Evolutionary conservation across 2,797 vertebrate species (phyloP), one percentile per base, ranked within the genome.

Genomic region (Paratrypauchen microcephalus): DNA sequence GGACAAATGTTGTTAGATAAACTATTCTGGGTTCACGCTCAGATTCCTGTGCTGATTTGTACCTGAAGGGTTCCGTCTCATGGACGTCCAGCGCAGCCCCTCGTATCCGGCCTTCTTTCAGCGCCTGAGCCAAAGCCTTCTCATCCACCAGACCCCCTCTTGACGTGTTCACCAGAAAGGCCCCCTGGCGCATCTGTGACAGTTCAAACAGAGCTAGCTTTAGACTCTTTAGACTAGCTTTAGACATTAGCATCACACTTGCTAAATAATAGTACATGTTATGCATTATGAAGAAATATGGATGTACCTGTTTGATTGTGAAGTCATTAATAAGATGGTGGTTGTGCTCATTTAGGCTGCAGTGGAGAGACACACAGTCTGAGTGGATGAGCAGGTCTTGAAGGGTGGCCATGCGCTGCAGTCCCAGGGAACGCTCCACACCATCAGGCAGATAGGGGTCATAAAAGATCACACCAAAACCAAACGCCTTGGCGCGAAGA

Each of bases 301-400:
- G 30, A 60, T 1, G 8, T 30, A 99, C 97, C 96, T 98, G 97
- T 93, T 99, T 99, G 87, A 98, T 97, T 78, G 97, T 99, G 92
- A 99, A 99, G 92, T 99, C 97, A 0, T 99, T 99, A 91, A 99
- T 97, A 90, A 99, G 95, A 89, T 99, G 97, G 86, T 99, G 97
- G 92, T 99, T 99, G 94, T 99, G 97, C 86, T 99, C 97, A 3
- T 99, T 99, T 83, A 99, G 93, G 87, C 96, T 97, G 93, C 97
- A 99, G 92, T 99, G 97, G 76, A 99, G 94, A 58, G 95, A 96
- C 66, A 99, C 97, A 2, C 97, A 99, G 94, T 99, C 97, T 1
- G 96, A 97, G 92, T 99, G 97, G 91, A 99, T 97, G 60, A 99
- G 95, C 79, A 99, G 91, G 88, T 99, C 97, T 88, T 91, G 78